Conservation (phyloP, 2,888 invertebrate species). For the Synergus itoensis region DNA sequence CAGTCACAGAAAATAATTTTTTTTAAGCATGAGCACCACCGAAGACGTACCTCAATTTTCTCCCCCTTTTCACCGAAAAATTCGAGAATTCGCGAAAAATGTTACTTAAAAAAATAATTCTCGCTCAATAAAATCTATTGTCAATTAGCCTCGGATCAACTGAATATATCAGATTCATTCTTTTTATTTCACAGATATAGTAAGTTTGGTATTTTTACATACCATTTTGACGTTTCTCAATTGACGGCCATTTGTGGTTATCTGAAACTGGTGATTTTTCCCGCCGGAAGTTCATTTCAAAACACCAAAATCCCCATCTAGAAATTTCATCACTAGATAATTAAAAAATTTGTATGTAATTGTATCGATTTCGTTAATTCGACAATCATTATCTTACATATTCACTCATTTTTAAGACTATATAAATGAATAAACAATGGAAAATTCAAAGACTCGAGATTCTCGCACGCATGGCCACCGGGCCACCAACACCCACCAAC, state of each 20-base stretch:
- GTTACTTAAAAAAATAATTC: neutral
- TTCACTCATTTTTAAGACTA: neutral
- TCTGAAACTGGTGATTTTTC: neutral
- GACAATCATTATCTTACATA: neutral
- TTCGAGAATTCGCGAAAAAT: neutral
- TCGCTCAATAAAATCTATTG: neutral
- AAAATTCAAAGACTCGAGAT: neutral
- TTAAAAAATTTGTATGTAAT: too few species aligned
- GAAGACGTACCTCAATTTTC: neutral
- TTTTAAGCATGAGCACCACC: neutral
- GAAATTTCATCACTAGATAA: neutral
- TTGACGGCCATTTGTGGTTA: constrained; percentile 28
- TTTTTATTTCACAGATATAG: neutral
- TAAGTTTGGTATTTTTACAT: too few species aligned
- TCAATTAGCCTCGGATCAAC: neutral
- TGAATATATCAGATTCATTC: neutral
- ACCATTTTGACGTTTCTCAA: neutral
- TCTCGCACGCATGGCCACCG: too few species aligned
- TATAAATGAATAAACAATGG: neutral
- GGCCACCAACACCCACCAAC: too few species aligned
- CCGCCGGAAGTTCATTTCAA: neutral
- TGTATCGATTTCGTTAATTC: neutral
- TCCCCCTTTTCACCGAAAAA: neutral
- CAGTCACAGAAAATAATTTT: constrained; percentile 1
- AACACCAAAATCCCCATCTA: neutral